A percentile compares a stretch with the other conserved stretches of the same genome.
These are phyloP conservation scores for Cantharis nigra DNA, from an alignment of 2,888 invertebrate species.

Conservation along the genomic window DNA sequence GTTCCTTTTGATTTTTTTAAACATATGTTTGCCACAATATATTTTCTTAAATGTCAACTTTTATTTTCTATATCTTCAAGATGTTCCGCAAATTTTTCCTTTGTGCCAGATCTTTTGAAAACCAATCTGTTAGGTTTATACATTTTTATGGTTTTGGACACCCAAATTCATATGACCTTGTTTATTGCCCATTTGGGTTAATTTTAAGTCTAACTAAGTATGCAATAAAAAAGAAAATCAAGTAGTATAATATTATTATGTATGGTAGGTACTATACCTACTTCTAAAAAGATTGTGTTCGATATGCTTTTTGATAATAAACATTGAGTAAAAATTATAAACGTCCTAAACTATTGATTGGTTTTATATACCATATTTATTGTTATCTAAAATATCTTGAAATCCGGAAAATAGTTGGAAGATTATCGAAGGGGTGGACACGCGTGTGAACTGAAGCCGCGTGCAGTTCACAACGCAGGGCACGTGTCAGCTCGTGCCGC, in stretches of 20 bases:
- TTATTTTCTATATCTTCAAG: not conserved
- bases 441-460: constrained; percentile 50
- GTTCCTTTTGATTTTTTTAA: not conserved
- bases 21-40: not conserved
- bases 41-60: not conserved
- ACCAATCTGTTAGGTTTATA: not conserved
- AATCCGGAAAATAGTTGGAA: constrained; percentile 33
- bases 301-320: too few species aligned
- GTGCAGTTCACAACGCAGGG: constrained; percentile 50
- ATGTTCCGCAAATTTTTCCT: not conserved
- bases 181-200: not conserved
- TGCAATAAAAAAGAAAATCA: not conserved
- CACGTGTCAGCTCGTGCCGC: constrained; percentile 46
- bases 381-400: constrained; percentile 19
- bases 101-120: not conserved
- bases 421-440: constrained; percentile 29
- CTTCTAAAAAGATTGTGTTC: too few species aligned
- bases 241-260: too few species aligned
- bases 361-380: not conserved
- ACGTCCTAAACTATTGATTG: not conserved
- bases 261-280: too few species aligned
- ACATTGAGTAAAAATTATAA: too few species aligned
- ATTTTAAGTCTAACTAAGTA: not conserved
- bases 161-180: not conserved
- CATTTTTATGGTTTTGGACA: not conserved